Evolutionary conservation across 2,888 invertebrate species (phyloP), one percentile per base, ranked within the genome.

Genomic region (Stenoptilia bipunctidactyla): DNA sequence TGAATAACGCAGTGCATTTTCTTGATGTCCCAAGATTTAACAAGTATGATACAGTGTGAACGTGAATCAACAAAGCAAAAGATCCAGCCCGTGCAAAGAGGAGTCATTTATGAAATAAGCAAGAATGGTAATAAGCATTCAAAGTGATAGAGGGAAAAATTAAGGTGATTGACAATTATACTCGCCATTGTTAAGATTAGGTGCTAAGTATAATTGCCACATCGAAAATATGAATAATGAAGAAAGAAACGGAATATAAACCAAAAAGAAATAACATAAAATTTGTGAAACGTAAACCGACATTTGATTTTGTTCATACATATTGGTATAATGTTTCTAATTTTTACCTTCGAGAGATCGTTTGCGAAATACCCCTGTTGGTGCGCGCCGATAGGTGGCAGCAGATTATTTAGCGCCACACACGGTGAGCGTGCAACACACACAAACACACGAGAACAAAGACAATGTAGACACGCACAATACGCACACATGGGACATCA

Each of bases 281-380:
- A 49, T 66, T 56, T 52, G 61, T 65, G 63, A 61, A 73, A 73
- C 62, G 67, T 53, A 70, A 75, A 70, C 71, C 69, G 73, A 73
- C 56, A 60, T 63, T 70, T 63, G 61, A 58, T 67, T 64, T 68
- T 63, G 63, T 67, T 60, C 60, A 65, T 55, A 58, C 50, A 59
- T 53, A 60, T 66, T 63, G 68, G 66, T 64, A 69, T 68, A 64
- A 73, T n/a, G n/a, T n/a, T 61, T 71, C 67, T 73, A 75, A 63
- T 68, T 90, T 90, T 92, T 93, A 93, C 93, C 93, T 93, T 93
- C 93, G 91, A 93, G 92, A 90, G 93, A 93, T 92, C 93, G 92
- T 93, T 93, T 93, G 92, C 93, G 93, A 93, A 93, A 93, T 90
- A 93, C 92, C 90, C 93, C 93, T 93, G 84, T 68, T 70, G 82